A percentile compares a stretch with the other conserved stretches of the same genome.
phyloP scores from a whole-genome alignment of 2,797 vertebrate species.

The Lithobates sylvaticus region DNA sequence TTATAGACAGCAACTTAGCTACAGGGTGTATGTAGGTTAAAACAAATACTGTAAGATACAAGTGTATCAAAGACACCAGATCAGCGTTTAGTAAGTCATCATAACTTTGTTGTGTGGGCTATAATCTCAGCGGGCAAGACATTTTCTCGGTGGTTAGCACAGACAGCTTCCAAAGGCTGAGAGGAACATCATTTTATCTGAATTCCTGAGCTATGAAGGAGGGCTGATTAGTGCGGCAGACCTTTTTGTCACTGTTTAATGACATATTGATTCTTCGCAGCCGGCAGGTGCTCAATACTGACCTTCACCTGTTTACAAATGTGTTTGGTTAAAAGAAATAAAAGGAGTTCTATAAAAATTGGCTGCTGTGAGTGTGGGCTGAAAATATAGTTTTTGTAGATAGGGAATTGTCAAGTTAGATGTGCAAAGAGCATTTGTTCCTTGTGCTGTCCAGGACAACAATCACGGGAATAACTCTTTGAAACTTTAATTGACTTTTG shows the following conservation, averaged over 20 bases:
- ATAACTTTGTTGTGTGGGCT: slow-evolving; percentile 49
- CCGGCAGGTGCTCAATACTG: slow-evolving; percentile 59
- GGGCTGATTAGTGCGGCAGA: slow-evolving; percentile 59
- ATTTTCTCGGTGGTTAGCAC: slow-evolving; percentile 61
- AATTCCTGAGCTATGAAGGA: slow-evolving; percentile 62
- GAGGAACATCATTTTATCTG: slow-evolving; percentile 59
- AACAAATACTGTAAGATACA: slow-evolving; percentile 9
- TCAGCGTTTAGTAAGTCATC: slow-evolving; percentile 50
- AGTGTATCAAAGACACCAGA: slow-evolving; percentile 17
- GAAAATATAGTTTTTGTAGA: slow-evolving; percentile 8
- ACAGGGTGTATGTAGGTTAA: background rate
- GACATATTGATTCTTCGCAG: slow-evolving; percentile 62
- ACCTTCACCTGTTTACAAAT: slow-evolving; percentile 62
- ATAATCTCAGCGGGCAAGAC: slow-evolving; percentile 58
- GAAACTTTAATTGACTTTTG: slow-evolving; percentile 7
- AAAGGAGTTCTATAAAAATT: slow-evolving; percentile 42
- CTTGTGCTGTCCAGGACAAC: background rate
- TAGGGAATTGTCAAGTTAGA: slow-evolving; percentile 17
- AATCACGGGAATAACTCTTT: background rate
- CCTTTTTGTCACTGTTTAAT: slow-evolving; percentile 62
- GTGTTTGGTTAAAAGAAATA: slow-evolving; percentile 58
- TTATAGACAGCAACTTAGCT: slow-evolving; percentile 5
- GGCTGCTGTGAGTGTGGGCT: slow-evolving; percentile 4
- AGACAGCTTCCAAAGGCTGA: slow-evolving; percentile 49
- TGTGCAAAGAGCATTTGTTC: slow-evolving; percentile 1